Conservation (phyloP, 2,888 invertebrate genomes). For the Sesia bembeciformis region DNA sequence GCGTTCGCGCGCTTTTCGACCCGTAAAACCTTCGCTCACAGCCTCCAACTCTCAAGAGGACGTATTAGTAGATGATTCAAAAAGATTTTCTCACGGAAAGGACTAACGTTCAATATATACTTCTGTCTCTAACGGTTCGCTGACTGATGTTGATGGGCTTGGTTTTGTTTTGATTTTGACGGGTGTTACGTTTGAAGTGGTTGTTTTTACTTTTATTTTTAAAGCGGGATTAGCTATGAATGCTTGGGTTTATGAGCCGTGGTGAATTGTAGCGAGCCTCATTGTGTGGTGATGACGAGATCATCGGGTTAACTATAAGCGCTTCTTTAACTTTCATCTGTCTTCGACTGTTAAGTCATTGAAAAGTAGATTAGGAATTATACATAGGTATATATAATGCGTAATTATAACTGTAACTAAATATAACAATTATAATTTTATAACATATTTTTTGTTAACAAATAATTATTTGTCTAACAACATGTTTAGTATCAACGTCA, state of each 20-base stretch:
- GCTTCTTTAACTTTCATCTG: background rate
- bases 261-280: conserved; percentile 40
- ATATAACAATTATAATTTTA: no score
- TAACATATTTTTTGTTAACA: no score
- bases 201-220: conserved; percentile 34
- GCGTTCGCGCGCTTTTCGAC: conserved; percentile 72
- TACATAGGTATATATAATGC: no score
- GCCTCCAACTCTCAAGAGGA: conserved; percentile 45
- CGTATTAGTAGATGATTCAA: conserved; percentile 47
- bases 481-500: no score
- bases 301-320: background rate
- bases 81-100: conserved; percentile 64
- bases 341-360: background rate
- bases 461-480: no score
- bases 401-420: no score
- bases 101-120: conserved; percentile 17
- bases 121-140: conserved; percentile 21
- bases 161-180: conserved; percentile 55
- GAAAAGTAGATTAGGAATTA: background rate
- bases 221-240: conserved; percentile 56
- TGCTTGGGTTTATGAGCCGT: conserved; percentile 45
- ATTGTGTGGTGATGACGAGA: conserved; percentile 28
- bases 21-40: conserved; percentile 58
- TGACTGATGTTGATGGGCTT: conserved; percentile 56
- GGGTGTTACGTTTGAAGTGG: conserved; percentile 21